These are phyloP conservation scores for Enteromius radiatus DNA, from an alignment of 2,797 vertebrate species.

Conservation along the genomic window DNA sequence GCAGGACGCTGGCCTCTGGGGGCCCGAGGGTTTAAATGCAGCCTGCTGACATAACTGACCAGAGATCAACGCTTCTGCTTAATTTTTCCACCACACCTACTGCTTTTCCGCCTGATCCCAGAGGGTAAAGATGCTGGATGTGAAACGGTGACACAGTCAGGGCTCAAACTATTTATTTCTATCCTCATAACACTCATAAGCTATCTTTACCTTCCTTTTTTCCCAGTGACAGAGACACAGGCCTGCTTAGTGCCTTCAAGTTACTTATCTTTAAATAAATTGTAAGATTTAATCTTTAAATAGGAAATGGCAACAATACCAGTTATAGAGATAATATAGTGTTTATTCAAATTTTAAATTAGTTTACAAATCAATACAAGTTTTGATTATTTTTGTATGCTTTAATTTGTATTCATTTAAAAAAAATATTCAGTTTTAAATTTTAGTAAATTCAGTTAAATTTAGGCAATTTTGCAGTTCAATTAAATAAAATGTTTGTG, in stretches of 20 bases:
- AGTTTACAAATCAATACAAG: not conserved
- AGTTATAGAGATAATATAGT: no score
- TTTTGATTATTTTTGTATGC: not conserved
- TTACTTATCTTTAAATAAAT: no score
- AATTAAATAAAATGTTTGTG: no score
- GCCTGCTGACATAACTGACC: conserved; percentile 46
- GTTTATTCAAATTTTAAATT: not conserved
- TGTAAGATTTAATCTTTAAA: not conserved
- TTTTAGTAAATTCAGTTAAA: no score
- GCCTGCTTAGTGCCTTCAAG: not conserved
- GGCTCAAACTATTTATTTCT: conserved; percentile 11
- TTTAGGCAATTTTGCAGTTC: no score
- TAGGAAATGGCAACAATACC: not conserved
- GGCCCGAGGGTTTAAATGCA: conserved; percentile 49
- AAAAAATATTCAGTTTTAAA: no score
- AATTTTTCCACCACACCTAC: conserved; percentile 52
- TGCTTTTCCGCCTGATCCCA: conserved; percentile 23
- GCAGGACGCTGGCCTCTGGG: conserved; percentile 33
- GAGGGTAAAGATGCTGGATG: conserved; percentile 14
- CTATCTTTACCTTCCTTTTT: not conserved
- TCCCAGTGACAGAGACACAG: not conserved
- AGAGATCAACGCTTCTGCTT: conserved; percentile 40
- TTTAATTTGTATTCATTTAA: not conserved
- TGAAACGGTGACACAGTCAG: not conserved
- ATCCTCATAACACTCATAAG: not conserved